A percentile compares a stretch with the other conserved stretches of the same genome.
These are phyloP conservation scores for Pteromalus puparum DNA, from an alignment of 1,140 invertebrate genomes.

Conservation along the genomic window DNA sequence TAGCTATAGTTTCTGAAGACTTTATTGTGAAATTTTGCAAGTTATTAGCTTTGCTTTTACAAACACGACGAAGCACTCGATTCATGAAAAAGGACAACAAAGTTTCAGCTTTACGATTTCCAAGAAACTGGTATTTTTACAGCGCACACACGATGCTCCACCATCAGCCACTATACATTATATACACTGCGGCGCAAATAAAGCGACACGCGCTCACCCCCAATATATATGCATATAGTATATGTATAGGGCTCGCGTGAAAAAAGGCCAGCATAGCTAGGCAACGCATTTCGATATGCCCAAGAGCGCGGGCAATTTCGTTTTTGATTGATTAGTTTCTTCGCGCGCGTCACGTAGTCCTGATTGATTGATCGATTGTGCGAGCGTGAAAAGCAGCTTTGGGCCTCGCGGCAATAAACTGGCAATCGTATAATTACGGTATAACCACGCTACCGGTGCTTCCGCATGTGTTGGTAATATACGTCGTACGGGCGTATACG, in stretches of 20 bases:
- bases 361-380: constrained; percentile 46
- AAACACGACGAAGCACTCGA: too few relatives aligned
- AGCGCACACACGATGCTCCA: neutral
- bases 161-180: neutral
- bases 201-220: neutral
- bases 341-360: constrained; percentile 7
- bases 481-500: neutral
- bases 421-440: constrained; percentile 44
- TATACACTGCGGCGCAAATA: neutral
- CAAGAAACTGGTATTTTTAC: too few relatives aligned
- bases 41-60: too few relatives aligned
- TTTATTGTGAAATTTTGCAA: too few relatives aligned
- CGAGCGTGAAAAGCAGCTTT: constrained; percentile 32
- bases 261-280: constrained; percentile 17
- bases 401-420: constrained; percentile 30
- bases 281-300: constrained; percentile 21
- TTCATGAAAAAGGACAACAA: too few relatives aligned
- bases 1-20: too few relatives aligned
- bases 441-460: neutral
- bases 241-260: neutral
- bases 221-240: neutral
- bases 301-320: constrained; percentile 28
- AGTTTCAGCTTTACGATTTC: too few relatives aligned
- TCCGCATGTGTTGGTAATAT: neutral
- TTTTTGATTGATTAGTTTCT: constrained; percentile 52